Evolutionary conservation across 2,113 vertebrate species (phyloP).

Genomic region (Nibea albiflora): DNA sequence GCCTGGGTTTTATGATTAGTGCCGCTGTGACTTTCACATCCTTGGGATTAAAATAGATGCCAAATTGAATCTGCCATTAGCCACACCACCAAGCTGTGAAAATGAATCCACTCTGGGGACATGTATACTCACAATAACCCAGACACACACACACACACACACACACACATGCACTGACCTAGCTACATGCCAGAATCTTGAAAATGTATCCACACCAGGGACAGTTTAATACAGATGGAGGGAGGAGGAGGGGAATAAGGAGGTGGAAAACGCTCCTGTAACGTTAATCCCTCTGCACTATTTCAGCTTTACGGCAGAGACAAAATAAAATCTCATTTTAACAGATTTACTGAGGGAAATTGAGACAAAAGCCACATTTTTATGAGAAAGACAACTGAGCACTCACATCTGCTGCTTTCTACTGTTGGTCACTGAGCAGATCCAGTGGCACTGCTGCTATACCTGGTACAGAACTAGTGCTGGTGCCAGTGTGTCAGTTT

Average conservation of each 20-base stretch:
- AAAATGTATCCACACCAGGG: conserved; percentile 73
- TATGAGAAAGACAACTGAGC: neutral
- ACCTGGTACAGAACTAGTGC: too few species aligned
- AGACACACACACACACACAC: conserved; percentile 21
- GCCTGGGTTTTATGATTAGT: conserved; percentile 29
- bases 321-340: conserved; percentile 28
- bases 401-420: conserved; percentile 10
- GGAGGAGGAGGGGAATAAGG: conserved; percentile 41
- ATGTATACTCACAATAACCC: conserved; percentile 45
- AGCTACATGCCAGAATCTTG: conserved; percentile 63
- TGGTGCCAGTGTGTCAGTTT: too few species aligned
- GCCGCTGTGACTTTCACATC: conserved; percentile 54
- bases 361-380: conserved; percentile 30
- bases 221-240: conserved; percentile 63
- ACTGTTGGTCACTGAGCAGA: neutral
- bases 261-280: conserved; percentile 45
- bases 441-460: neutral
- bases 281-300: conserved; percentile 42
- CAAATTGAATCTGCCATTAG: conserved; percentile 63
- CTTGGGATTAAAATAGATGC: conserved; percentile 64
- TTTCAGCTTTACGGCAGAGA: conserved; percentile 20
- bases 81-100: conserved; percentile 63
- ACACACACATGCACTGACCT: conserved; percentile 30
- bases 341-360: conserved; percentile 35
- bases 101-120: conserved; percentile 69